Evolutionary conservation across 2,113 vertebrate genomes (phyloP), one percentile per base, ranked within the genome.

Genomic region (Nannospalax galili): DNA sequence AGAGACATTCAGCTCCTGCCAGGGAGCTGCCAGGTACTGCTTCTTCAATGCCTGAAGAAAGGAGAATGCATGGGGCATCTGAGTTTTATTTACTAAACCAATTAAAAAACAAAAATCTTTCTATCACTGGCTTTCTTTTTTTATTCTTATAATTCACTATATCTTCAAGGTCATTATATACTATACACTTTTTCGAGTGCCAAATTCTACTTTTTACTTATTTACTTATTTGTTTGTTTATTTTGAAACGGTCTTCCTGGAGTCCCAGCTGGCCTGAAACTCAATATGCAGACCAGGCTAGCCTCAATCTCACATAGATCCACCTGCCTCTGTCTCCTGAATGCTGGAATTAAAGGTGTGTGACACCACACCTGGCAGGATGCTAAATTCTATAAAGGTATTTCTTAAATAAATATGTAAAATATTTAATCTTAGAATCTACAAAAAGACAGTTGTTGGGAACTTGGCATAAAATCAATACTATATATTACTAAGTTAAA

Each of bases 361-460:
- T 52, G 48, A 7, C 48, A 52, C 48, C 48, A 52, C 48, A 52
- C 48, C 11, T 52, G 48, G 6, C 48, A 7, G 11, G 11, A 52
- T 6, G 48, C 48, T 52, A 52, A 52, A 52, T 52, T 52, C 45
- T 84, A 37, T 89, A 24, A 52, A 78, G 35, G 24, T 20, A 24
- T 69, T 58, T 58, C 67, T 56, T 75, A 70, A n/a, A 58, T 73
- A 70, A 90, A 91, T 35, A 67, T 60, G 28, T 64, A 75, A 77
- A 52, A 45, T 65, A 42, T 7, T 80, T 79, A 62, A 7, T 42
- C 24, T n/a, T 86, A 58, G 20, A 70, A 77, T 52, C 35, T 52
- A 77, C 42, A 87, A 91, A 93, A 45, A 74, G 40, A 58, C 20
- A 69, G 40, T 42, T 69, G 52, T 32, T 65, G 30, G 70, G 42